Conservation (phyloP, 2,888 invertebrate species). For the Lithophane leautieri region DNA sequence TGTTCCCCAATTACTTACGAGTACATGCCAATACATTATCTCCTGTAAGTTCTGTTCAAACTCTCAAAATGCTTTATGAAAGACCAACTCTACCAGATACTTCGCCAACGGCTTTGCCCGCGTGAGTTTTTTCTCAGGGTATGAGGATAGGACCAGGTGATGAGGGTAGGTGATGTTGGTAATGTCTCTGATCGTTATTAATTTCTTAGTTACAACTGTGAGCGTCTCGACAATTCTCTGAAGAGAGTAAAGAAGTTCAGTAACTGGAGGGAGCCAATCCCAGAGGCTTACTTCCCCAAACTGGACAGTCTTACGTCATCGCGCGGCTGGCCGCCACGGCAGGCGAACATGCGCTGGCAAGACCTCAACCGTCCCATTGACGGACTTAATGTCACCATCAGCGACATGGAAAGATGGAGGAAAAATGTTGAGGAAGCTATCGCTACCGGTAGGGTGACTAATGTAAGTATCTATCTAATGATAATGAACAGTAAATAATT, state of each 20-base stretch:
- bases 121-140: not conserved
- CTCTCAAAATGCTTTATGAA: not conserved
- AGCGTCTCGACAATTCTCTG: constrained; percentile 93
- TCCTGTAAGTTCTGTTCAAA: not conserved
- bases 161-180: too few species aligned
- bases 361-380: constrained; percentile 93
- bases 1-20: not conserved
- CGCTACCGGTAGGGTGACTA: constrained; percentile 91
- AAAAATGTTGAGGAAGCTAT: constrained; percentile 94
- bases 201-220: constrained; percentile 92
- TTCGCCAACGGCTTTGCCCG: not conserved
- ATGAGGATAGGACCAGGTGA: not conserved
- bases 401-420: constrained; percentile 94
- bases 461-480: constrained; percentile 81
- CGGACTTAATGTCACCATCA: constrained; percentile 90
- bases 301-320: constrained; percentile 93
- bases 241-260: constrained; percentile 91
- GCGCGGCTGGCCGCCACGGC: constrained; percentile 93
- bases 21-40: not conserved
- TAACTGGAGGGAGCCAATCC: constrained; percentile 93
- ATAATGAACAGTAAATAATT: not conserved
- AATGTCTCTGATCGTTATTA: not conserved
- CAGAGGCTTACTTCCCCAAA: constrained; percentile 96
- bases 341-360: constrained; percentile 90
- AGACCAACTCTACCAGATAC: not conserved